These are phyloP conservation scores for Spilosoma lubricipeda DNA, from an alignment of 2,888 invertebrate species.

Conservation along the genomic window DNA sequence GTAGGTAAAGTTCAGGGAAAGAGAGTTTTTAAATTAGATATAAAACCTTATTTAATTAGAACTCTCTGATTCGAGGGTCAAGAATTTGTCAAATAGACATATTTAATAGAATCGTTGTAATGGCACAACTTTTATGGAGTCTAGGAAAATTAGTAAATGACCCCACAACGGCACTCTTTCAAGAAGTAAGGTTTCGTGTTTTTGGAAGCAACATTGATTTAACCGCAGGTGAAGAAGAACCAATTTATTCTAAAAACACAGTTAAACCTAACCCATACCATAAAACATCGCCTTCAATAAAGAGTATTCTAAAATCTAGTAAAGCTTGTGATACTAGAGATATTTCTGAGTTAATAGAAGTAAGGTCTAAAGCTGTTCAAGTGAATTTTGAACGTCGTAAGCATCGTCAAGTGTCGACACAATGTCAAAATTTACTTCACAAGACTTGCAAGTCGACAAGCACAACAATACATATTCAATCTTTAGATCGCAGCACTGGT, in stretches of 20 bases:
- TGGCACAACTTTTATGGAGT: constrained; percentile 68
- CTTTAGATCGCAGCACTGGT: constrained; percentile 51
- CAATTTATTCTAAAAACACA: not conserved
- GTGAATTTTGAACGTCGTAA: constrained; percentile 47
- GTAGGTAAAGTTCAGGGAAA: not conserved
- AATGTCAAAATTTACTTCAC: constrained; percentile 47
- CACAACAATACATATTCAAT: constrained; percentile 31
- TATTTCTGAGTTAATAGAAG: constrained; percentile 20
- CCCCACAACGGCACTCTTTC: constrained; percentile 66
- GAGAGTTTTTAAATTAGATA: not conserved
- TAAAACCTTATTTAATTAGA: not conserved
- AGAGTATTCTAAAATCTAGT: not conserved
- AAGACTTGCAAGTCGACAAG: constrained; percentile 60
- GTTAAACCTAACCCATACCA: not conserved
- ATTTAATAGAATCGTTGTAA: constrained; percentile 29
- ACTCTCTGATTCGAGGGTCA: not conserved
- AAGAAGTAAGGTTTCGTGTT: constrained; percentile 57
- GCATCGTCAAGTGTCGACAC: constrained; percentile 54
- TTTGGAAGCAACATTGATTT: constrained; percentile 37
- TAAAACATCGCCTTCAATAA: constrained; percentile 8
- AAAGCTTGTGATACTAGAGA: constrained; percentile 7
- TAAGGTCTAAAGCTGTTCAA: constrained; percentile 56
- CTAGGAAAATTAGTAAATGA: constrained; percentile 70
- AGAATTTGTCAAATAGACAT: not conserved
- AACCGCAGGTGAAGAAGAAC: not conserved